Conservation (phyloP, 92 coral and sea anemone genomes). For the Phenganax stokvisi region DNA sequence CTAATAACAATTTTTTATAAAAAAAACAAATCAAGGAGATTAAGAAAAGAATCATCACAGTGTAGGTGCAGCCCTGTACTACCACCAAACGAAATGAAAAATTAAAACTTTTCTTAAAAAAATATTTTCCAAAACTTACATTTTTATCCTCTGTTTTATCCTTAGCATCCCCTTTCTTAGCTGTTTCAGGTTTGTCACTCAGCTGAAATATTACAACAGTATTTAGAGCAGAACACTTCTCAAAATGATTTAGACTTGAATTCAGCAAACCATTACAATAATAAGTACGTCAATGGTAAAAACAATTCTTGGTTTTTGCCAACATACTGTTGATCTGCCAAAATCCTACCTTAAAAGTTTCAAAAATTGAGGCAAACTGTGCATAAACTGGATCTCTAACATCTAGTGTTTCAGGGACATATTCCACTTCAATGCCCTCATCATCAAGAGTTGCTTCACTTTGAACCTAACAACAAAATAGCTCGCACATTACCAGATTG, state of each 20-base stretch:
- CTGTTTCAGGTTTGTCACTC: constrained; percentile 55
- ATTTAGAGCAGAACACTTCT: background rate
- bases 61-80: too few species aligned
- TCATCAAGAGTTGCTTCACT: constrained; percentile 47
- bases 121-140: constrained; percentile 46
- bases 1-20: background rate
- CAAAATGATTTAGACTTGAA: background rate
- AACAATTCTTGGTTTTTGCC: background rate
- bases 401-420: constrained; percentile 69
- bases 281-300: too few species aligned
- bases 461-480: constrained; percentile 1
- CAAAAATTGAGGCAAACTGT: constrained; percentile 89
- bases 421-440: constrained; percentile 86
- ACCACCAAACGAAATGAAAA: too few species aligned
- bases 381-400: constrained; percentile 84
- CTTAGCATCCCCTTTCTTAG: constrained; percentile 56
- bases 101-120: background rate
- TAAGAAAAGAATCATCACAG: too few species aligned
- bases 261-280: too few species aligned
- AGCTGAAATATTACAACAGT: constrained; percentile 19
- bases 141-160: constrained; percentile 63
- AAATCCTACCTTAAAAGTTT: constrained; percentile 74
- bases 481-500: background rate
- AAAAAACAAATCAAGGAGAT: background rate
- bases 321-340: background rate